Evolutionary conservation across 2,888 invertebrate genomes (phyloP).

Genomic region (Sylvicola fuscatus): DNA sequence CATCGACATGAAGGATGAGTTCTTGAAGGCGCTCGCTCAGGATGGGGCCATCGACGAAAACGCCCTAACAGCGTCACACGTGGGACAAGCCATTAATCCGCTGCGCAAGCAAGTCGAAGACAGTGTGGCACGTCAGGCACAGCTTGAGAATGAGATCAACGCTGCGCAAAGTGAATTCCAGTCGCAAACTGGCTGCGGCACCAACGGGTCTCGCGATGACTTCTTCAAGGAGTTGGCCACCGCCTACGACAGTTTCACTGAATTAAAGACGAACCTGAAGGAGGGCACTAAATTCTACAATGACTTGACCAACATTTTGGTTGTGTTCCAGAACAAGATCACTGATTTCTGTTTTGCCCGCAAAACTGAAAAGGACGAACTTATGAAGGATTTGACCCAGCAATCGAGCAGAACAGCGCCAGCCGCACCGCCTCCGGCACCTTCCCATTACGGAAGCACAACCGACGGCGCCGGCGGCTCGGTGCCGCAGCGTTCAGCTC

Average conservation of each 20-base stretch:
- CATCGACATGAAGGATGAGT: constrained; percentile 63
- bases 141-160: constrained; percentile 45
- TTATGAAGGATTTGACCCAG: constrained; percentile 82
- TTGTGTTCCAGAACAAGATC: constrained; percentile 93
- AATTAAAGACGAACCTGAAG: constrained; percentile 73
- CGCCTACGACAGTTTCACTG: constrained; percentile 82
- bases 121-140: constrained; percentile 49
- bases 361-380: constrained; percentile 96
- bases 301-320: constrained; percentile 76
- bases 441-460: constrained; percentile 31
- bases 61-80: constrained; percentile 42
- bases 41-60: constrained; percentile 66
- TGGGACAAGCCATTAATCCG: constrained; percentile 55
- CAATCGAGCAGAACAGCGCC: constrained; percentile 45
- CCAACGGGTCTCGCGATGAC: constrained; percentile 45
- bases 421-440: constrained; percentile 30
- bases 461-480: constrained; percentile 6
- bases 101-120: constrained; percentile 60
- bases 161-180: constrained; percentile 23
- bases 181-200: constrained; percentile 41
- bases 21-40: constrained; percentile 50
- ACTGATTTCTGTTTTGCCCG: constrained; percentile 97
- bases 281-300: constrained; percentile 96
- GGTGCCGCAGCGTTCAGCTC: constrained; percentile 10
- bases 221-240: constrained; percentile 70